A percentile compares a stretch with the other conserved stretches of the same genome.
These are phyloP conservation scores for Mus spicilegus DNA, from an alignment of 2,113 vertebrate species.

Conservation along the genomic window DNA sequence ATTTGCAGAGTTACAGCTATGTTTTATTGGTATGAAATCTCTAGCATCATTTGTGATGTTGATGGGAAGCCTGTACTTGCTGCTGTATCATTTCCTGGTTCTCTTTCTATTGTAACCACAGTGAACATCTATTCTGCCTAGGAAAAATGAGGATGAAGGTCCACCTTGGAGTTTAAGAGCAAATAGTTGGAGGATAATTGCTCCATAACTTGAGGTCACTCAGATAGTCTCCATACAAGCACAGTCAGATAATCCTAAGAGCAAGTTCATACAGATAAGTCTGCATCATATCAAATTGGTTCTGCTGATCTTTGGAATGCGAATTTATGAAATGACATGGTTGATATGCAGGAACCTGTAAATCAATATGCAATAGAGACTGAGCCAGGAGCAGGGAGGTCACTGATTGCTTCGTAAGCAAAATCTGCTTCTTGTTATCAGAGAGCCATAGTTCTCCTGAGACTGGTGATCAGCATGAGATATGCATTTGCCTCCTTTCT, in stretches of 20 bases:
- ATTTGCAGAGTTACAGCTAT: neutral
- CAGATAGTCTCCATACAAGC: slow-evolving; percentile 18
- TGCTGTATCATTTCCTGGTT: neutral
- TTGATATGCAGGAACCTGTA: slow-evolving; percentile 20
- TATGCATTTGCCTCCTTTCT: neutral
- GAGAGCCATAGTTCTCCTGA: neutral
- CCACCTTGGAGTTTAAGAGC: neutral
- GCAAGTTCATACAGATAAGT: neutral
- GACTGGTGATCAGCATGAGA: neutral
- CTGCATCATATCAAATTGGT: neutral
- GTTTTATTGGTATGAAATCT: neutral
- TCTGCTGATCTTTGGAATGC: slow-evolving; percentile 43
- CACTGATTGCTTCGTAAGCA: slow-evolving; percentile 30
- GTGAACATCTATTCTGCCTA: neutral
- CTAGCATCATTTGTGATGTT: neutral
- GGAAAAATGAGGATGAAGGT: neutral
- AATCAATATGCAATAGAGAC: slow-evolving; percentile 39
- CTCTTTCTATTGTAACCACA: neutral
- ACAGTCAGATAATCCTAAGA: neutral
- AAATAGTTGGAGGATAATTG: slow-evolving; percentile 7
- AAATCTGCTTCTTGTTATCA: slow-evolving; percentile 49
- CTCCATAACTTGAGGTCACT: neutral
- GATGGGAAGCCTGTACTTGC: neutral
- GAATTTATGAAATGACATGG: neutral
- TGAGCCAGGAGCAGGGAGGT: neutral